Conservation (phyloP, 2,888 invertebrate species). For the Caenorhabditis wallacei region DNA sequence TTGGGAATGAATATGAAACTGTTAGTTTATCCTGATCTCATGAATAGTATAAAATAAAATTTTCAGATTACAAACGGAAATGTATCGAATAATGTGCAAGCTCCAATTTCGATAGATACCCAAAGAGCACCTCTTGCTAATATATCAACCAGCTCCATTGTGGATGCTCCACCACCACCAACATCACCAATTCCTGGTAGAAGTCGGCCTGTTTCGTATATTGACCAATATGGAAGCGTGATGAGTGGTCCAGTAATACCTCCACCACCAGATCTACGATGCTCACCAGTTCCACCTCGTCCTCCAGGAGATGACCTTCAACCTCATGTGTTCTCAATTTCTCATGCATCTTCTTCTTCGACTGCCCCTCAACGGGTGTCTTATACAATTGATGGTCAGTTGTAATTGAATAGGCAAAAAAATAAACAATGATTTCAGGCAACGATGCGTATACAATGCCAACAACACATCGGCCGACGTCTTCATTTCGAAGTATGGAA, state of each 20-base stretch:
- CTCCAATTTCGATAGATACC: slow-evolving; percentile 28
- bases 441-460: slow-evolving; percentile 56
- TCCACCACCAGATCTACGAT: slow-evolving; percentile 59
- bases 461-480: slow-evolving; percentile 38
- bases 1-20: slow-evolving; percentile 80
- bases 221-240: slow-evolving; percentile 35
- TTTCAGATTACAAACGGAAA: slow-evolving; percentile 42
- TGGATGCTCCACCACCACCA: slow-evolving; percentile 76
- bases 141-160: slow-evolving; percentile 47
- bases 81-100: not conserved
- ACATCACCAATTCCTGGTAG: slow-evolving; percentile 79
- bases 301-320: slow-evolving; percentile 52
- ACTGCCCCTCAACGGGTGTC: slow-evolving; percentile 34
- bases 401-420: not conserved
- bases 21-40: slow-evolving; percentile 51
- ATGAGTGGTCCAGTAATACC: slow-evolving; percentile 30
- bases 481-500: slow-evolving; percentile 60
- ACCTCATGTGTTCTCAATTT: slow-evolving; percentile 60
- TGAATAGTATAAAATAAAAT: not conserved
- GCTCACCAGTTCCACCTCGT: slow-evolving; percentile 62
- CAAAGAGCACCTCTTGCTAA: slow-evolving; percentile 44
- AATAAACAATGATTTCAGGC: slow-evolving; percentile 35
- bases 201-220: slow-evolving; percentile 58
- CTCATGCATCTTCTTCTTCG: slow-evolving; percentile 50
- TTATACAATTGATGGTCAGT: slow-evolving; percentile 58